phyloP scores from a whole-genome alignment of 2,888 invertebrate species.

The Malthinus flaveolus region DNA sequence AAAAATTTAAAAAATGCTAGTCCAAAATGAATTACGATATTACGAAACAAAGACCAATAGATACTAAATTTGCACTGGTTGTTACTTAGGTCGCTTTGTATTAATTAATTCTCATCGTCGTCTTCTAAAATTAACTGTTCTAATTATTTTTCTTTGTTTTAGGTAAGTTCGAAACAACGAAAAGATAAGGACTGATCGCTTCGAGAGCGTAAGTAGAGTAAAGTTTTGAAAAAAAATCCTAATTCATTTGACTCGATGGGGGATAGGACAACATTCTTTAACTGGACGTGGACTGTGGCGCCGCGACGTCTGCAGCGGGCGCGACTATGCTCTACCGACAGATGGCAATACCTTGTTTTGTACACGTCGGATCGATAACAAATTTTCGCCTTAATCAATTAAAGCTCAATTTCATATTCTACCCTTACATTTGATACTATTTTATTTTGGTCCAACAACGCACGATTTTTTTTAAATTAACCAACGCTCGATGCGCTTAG shows the following conservation, averaged over 20 bases:
- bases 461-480: too few species aligned
- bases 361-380: slow-evolving; percentile 41
- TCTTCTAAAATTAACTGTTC: too few species aligned
- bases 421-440: slow-evolving; percentile 11
- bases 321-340: slow-evolving; percentile 29
- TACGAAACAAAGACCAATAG: too few species aligned
- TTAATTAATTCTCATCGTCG: too few species aligned
- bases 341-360: slow-evolving; percentile 37
- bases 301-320: slow-evolving; percentile 27
- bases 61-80: too few species aligned
- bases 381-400: slow-evolving; percentile 44
- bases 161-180: not conserved
- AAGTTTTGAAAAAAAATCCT: not conserved
- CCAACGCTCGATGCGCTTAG: too few species aligned
- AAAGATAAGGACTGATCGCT: not conserved
- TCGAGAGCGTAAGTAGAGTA: too few species aligned
- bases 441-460: not conserved
- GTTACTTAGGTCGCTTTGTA: too few species aligned
- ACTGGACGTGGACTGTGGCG: slow-evolving; percentile 14
- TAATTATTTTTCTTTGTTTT: not conserved
- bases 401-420: slow-evolving; percentile 27
- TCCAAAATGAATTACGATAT: too few species aligned
- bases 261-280: not conserved
- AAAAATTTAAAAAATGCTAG: too few species aligned
- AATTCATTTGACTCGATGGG: not conserved